phyloP scores from a whole-genome alignment of 2,113 vertebrate genomes.

The Megaceryle torquata region DNA sequence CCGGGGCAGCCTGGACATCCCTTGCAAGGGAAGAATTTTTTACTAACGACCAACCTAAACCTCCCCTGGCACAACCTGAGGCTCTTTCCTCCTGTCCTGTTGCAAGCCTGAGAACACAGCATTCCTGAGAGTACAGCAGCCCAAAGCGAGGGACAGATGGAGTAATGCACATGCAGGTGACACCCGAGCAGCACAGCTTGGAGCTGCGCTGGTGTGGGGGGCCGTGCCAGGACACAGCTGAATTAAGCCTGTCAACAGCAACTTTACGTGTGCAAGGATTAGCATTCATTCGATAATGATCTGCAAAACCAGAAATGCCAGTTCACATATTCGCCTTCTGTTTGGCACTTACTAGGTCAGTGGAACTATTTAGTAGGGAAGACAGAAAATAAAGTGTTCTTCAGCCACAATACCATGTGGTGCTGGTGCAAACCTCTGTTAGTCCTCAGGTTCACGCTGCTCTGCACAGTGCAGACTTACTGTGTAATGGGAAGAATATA shows the following conservation, averaged over 20 bases:
- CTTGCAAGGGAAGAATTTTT: neutral
- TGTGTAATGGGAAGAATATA: neutral
- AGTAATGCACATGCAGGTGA: neutral
- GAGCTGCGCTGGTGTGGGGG: fast-evolving
- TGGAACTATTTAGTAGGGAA: neutral
- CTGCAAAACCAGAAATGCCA: neutral
- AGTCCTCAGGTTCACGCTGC: neutral
- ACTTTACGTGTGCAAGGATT: neutral
- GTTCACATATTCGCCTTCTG: fast-evolving
- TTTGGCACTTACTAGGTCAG: neutral
- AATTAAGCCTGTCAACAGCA: neutral
- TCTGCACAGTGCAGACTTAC: neutral
- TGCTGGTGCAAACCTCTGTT: neutral
- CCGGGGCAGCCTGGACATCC: neutral
- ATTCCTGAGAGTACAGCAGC: fast-evolving
- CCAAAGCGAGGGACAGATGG: neutral
- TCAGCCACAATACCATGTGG: fast-evolving
- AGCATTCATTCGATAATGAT: fast-evolving
- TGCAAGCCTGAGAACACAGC: fast-evolving
- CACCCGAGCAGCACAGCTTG: neutral
- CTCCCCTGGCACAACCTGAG: neutral
- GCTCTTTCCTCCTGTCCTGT: neutral
- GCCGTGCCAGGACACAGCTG: neutral
- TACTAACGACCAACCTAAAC: neutral
- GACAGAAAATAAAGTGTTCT: neutral